Percentiles rank a stretch among this genome's conserved stretches.
Conservation (phyloP, 2,888 invertebrate species). For the Agonum fuliginosum region DNA sequence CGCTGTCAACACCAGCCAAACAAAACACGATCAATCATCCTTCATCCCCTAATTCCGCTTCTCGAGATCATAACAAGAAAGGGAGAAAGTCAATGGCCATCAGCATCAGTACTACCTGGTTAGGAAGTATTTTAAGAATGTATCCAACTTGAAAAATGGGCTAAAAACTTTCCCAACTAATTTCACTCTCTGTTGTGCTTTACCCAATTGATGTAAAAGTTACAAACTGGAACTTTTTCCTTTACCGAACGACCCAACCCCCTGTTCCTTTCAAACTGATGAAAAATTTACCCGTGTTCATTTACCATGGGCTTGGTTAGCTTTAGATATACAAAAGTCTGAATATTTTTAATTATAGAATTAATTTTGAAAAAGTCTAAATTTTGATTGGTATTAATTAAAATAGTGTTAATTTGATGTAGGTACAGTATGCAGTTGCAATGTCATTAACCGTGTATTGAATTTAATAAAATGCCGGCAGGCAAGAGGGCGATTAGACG, state of each 20-base stretch:
- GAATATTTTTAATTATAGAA: too few relatives aligned
- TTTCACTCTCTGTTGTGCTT: slow-evolving; percentile 59
- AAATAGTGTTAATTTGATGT: too few relatives aligned
- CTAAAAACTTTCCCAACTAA: slow-evolving; percentile 53
- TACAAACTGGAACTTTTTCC: slow-evolving; percentile 25
- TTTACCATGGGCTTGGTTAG: too few relatives aligned
- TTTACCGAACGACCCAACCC: neutral
- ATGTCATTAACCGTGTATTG: too few relatives aligned
- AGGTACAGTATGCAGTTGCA: too few relatives aligned
- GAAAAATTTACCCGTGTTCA: too few relatives aligned
- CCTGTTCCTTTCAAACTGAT: neutral
- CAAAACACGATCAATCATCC: slow-evolving; percentile 29
- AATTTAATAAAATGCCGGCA: too few relatives aligned
- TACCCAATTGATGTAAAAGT: slow-evolving; percentile 55
- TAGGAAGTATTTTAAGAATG: slow-evolving; percentile 55
- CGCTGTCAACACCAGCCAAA: slow-evolving; percentile 3
- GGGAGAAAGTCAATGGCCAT: slow-evolving; percentile 35
- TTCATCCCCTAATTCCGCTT: neutral
- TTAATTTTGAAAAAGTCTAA: too few relatives aligned
- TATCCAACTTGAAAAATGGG: slow-evolving; percentile 57
- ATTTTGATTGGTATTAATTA: too few relatives aligned
- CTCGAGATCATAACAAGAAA: neutral
- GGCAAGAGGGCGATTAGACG: too few relatives aligned
- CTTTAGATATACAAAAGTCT: too few relatives aligned
- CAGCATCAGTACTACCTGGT: slow-evolving; percentile 46